Evolutionary conservation across 2,888 invertebrate species (phyloP).

Genomic region (Aricia artaxerxes): DNA sequence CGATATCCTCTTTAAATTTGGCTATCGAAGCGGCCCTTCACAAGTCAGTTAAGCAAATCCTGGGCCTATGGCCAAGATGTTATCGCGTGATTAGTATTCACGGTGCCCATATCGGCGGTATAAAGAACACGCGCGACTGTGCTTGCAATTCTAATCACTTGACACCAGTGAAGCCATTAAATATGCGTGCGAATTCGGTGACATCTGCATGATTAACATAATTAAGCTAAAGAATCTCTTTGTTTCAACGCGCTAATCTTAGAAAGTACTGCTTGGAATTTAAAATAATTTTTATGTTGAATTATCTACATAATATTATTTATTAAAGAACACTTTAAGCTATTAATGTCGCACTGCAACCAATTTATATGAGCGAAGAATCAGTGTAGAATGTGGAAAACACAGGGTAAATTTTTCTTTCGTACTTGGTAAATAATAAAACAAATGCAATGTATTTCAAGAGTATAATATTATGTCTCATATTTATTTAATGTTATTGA

Average conservation of each 20-base stretch:
- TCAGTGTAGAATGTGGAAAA: too few species aligned
- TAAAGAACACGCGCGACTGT: conserved; percentile 64
- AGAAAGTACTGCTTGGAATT: not conserved
- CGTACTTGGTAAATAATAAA: too few species aligned
- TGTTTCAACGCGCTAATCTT: not conserved
- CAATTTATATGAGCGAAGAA: too few species aligned
- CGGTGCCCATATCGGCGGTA: conserved; percentile 56
- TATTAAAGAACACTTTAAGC: not conserved
- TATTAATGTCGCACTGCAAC: too few species aligned
- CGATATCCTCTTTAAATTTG: not conserved
- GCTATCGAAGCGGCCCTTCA: not conserved
- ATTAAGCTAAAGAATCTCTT: not conserved
- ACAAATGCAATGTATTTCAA: too few species aligned
- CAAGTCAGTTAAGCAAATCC: conserved; percentile 32
- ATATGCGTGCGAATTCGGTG: not conserved
- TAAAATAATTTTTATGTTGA: not conserved
- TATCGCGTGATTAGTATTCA: conserved; percentile 70
- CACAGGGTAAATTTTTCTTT: too few species aligned
- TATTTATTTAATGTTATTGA: too few species aligned
- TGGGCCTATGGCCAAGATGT: conserved; percentile 50
- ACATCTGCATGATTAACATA: not conserved
- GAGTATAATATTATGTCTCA: too few species aligned
- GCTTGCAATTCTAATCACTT: conserved; percentile 72
- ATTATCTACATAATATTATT: not conserved
- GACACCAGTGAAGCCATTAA: conserved; percentile 53